Conservation (phyloP, 2,797 vertebrate species). For the Pelodytes ibericus region DNA sequence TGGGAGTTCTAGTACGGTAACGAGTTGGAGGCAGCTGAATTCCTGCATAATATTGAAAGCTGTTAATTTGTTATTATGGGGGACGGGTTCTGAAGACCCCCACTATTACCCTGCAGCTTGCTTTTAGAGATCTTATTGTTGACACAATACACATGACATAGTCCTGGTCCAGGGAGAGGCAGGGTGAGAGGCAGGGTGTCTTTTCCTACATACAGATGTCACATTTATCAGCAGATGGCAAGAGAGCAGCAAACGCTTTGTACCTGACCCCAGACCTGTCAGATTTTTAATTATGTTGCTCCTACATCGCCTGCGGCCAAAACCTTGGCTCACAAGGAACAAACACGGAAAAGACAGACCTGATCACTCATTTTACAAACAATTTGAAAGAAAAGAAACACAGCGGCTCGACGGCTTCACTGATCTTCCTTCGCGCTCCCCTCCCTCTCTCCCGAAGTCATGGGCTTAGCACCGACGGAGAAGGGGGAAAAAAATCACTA, state of each 20-base stretch:
- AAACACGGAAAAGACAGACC: constrained; percentile 9
- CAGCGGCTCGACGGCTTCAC: background rate
- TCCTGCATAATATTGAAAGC: too few relatives aligned
- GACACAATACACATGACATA: constrained; percentile 64
- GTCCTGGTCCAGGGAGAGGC: constrained; percentile 56
- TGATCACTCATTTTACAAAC: background rate
- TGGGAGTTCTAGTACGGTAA: too few relatives aligned
- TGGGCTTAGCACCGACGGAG: background rate
- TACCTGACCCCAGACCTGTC: constrained; percentile 59
- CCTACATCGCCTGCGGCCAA: background rate
- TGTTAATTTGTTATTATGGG: too few relatives aligned
- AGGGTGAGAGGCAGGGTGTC: constrained; percentile 55
- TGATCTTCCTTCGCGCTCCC: background rate
- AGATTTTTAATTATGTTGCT: constrained; percentile 45
- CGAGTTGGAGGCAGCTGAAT: too few relatives aligned
- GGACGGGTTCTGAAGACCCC: constrained; percentile 21
- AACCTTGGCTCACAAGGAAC: constrained; percentile 12
- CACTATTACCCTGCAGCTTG: constrained; percentile 45
- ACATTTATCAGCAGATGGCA: constrained; percentile 59
- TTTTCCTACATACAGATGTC: constrained; percentile 58
- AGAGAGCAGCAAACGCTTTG: constrained; percentile 46
- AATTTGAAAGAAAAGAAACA: constrained; percentile 6
- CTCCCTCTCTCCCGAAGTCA: background rate
- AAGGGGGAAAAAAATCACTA: background rate
- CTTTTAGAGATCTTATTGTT: too few relatives aligned